Conservation (phyloP, 2,888 invertebrate species). For the Drosophila borealis region DNA sequence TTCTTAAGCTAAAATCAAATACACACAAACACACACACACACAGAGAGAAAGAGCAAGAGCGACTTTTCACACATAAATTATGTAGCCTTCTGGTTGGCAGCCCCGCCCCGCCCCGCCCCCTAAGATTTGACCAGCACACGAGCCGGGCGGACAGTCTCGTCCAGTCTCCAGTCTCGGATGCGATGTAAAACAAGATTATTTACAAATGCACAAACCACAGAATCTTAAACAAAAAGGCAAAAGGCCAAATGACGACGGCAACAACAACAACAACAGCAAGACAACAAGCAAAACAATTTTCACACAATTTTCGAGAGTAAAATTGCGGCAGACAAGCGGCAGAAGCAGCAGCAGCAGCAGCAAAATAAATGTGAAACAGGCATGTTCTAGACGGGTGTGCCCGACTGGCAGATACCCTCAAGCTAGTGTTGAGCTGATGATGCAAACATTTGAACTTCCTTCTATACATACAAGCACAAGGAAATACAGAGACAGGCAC, state of each 20-base stretch:
- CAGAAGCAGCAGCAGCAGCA: constrained; percentile 2
- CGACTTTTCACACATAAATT: constrained; percentile 75
- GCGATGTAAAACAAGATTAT: constrained; percentile 75
- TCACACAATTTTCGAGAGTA: constrained; percentile 72
- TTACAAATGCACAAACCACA: constrained; percentile 77
- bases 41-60: constrained; percentile 8
- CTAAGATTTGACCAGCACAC: constrained; percentile 21
- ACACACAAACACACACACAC: constrained; percentile 9
- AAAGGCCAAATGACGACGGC: constrained; percentile 36
- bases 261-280: constrained; percentile 21
- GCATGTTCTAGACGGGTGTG: no score
- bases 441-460: no score
- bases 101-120: constrained; percentile 1
- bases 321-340: constrained; percentile 43
- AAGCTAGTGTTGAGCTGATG: accelerated
- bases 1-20: constrained; percentile 68
- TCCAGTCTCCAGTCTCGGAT: constrained; percentile 13
- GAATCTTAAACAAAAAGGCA: constrained; percentile 72
- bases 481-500: no score
- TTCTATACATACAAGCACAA: no score
- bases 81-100: constrained; percentile 50
- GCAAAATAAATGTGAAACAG: constrained; percentile 53
- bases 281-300: constrained; percentile 73
- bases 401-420: no score
- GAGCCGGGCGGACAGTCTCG: constrained; percentile 8